Evolutionary conservation across 2,113 vertebrate genomes (phyloP).

Genomic region (Phaethornis superciliosus): DNA sequence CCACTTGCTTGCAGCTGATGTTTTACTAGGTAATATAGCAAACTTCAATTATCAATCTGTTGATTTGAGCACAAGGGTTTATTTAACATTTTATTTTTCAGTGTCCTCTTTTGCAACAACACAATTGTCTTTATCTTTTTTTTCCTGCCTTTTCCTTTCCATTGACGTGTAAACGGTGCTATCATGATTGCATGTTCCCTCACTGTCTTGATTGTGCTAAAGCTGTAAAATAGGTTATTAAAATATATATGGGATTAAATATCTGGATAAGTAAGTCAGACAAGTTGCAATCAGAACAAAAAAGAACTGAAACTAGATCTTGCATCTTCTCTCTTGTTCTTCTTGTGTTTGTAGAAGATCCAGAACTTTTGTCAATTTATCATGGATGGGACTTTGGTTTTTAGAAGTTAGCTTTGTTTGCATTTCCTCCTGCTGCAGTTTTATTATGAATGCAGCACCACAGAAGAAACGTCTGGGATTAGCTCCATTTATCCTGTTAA

Average conservation of each 20-base stretch:
- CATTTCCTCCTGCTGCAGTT: not conserved
- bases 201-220: not conserved
- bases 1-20: slow-evolving; percentile 95
- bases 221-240: not conserved
- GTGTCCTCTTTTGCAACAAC: not conserved
- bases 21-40: slow-evolving; percentile 85
- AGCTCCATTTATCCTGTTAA: not conserved
- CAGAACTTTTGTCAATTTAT: not conserved
- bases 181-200: not conserved
- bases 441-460: not conserved
- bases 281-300: not conserved
- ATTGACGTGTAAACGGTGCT: not conserved
- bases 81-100: not conserved
- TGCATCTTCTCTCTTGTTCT: not conserved
- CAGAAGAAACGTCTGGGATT: not conserved
- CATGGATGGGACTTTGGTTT: not conserved
- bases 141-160: not conserved
- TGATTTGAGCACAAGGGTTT: not conserved
- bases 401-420: not conserved
- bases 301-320: not conserved
- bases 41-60: not conserved
- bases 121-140: not conserved
- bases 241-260: not conserved
- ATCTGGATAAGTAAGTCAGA: not conserved
- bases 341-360: not conserved